These are phyloP conservation scores for Ligdia adustata DNA, from an alignment of 2,888 invertebrate genomes.

Conservation along the genomic window DNA sequence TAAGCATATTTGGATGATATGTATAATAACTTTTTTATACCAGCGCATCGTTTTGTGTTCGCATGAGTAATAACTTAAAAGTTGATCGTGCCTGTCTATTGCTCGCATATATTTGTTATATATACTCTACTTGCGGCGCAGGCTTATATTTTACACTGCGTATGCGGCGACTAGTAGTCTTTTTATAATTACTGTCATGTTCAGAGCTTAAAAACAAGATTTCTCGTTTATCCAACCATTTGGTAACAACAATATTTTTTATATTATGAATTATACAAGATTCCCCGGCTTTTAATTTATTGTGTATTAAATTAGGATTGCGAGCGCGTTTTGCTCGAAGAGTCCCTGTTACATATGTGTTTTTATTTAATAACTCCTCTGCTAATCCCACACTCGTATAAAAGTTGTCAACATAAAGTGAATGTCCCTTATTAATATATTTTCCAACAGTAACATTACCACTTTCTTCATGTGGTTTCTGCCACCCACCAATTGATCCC, in stretches of 20 bases:
- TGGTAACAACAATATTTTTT: conserved; percentile 31
- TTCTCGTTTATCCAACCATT: conserved; percentile 39
- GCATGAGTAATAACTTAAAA: conserved; percentile 24
- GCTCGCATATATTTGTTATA: conserved; percentile 18
- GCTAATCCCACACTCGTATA: conserved; percentile 34
- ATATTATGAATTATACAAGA: conserved; percentile 28
- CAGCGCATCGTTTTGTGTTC: conserved; percentile 31
- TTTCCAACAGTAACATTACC: conserved; percentile 34
- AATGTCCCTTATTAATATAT: conserved; percentile 33
- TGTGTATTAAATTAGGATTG: conserved; percentile 22
- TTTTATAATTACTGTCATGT: conserved; percentile 16
- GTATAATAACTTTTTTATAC: conserved; percentile 35
- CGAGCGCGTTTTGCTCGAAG: conserved; percentile 32
- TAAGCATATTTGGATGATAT: conserved; percentile 30
- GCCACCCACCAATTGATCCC: conserved; percentile 36
- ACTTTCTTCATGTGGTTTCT: conserved; percentile 40
- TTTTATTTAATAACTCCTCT: conserved; percentile 33
- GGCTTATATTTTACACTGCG: conserved; percentile 19
- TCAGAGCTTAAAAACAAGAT: conserved; percentile 36
- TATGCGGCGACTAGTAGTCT: conserved; percentile 19
- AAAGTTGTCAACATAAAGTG: conserved; percentile 37
- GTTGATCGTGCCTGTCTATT: conserved; percentile 22
- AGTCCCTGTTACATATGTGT: conserved; percentile 36
- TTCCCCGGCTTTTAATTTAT: conserved; percentile 31
- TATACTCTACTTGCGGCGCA: conserved; percentile 13